These are phyloP conservation scores for Hemiprocne comata DNA, from an alignment of 2,113 vertebrate genomes.

Conservation along the genomic window DNA sequence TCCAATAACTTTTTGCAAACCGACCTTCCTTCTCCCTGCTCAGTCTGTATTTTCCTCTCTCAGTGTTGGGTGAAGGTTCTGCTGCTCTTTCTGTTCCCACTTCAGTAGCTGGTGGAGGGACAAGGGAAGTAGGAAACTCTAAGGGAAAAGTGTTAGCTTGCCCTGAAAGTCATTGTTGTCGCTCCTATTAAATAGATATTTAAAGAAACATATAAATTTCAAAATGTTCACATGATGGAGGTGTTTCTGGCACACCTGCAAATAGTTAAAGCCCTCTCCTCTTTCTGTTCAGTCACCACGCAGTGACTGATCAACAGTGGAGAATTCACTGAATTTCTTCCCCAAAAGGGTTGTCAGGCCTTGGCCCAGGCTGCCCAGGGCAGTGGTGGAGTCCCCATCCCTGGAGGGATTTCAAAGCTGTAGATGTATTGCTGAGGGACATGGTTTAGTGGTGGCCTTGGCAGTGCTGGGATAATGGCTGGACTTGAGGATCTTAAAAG, in stretches of 20 bases:
- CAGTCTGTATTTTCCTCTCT: neutral
- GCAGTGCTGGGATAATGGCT: too few species aligned
- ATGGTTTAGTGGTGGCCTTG: too few species aligned
- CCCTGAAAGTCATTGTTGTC: neutral
- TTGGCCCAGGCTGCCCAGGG: too few species aligned
- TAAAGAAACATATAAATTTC: neutral
- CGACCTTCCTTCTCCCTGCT: neutral
- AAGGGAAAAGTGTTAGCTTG: too few species aligned
- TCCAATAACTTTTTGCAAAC: neutral
- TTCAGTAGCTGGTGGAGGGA: fast-evolving
- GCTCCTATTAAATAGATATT: fast-evolving
- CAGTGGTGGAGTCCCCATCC: too few species aligned
- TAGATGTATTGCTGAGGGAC: too few species aligned
- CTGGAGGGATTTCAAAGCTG: too few species aligned
- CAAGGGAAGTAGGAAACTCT: neutral
- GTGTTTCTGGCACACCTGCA: neutral
- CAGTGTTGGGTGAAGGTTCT: neutral
- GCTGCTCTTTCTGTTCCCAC: neutral
- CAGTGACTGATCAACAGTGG: neutral
- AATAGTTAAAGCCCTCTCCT: neutral
- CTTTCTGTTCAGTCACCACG: fast-evolving
- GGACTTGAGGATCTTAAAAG: too few species aligned
- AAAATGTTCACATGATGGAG: neutral
- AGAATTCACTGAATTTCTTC: neutral
- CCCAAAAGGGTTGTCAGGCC: too few species aligned